A percentile compares a stretch with the other conserved stretches of the same genome.
Conservation (phyloP, 2,797 vertebrate species). For the Chelon labrosus region DNA sequence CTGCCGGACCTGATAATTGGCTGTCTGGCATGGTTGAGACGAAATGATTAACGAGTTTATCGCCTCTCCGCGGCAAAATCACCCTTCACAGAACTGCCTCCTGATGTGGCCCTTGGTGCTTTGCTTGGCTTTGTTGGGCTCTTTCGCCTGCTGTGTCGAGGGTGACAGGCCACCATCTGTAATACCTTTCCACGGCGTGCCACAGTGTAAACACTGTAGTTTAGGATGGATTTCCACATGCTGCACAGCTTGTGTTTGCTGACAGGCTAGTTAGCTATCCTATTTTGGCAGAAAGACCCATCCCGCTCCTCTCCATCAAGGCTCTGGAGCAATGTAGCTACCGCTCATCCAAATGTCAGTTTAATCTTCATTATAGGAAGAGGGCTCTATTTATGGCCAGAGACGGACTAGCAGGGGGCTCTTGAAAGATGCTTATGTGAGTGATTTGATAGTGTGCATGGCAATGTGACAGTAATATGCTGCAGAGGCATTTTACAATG, state of each 20-base stretch:
- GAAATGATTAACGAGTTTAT: constrained; percentile 64
- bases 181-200: constrained; percentile 50
- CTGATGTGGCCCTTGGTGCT: constrained; percentile 51
- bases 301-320: constrained; percentile 48
- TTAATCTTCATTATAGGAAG: constrained; percentile 68
- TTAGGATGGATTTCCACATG: constrained; percentile 63
- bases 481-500: constrained; percentile 47
- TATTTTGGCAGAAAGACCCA: constrained; percentile 55
- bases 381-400: constrained; percentile 36
- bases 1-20: constrained; percentile 54
- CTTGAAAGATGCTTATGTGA: constrained; percentile 33
- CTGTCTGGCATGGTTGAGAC: constrained; percentile 35
- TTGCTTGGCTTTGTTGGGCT: constrained; percentile 46
- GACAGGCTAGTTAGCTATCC: constrained; percentile 58
- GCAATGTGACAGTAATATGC: constrained; percentile 42
- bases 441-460: constrained; percentile 52
- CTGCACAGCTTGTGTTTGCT: constrained; percentile 78
- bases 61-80: constrained; percentile 59
- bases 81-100: constrained; percentile 44
- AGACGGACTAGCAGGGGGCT: constrained; percentile 32
- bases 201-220: constrained; percentile 66
- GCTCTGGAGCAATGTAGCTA: constrained; percentile 44
- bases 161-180: constrained; percentile 63
- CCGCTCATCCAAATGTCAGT: constrained; percentile 67
- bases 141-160: constrained; percentile 55